Conservation (phyloP, 2,797 vertebrate genomes). For the Gila robusta region DNA sequence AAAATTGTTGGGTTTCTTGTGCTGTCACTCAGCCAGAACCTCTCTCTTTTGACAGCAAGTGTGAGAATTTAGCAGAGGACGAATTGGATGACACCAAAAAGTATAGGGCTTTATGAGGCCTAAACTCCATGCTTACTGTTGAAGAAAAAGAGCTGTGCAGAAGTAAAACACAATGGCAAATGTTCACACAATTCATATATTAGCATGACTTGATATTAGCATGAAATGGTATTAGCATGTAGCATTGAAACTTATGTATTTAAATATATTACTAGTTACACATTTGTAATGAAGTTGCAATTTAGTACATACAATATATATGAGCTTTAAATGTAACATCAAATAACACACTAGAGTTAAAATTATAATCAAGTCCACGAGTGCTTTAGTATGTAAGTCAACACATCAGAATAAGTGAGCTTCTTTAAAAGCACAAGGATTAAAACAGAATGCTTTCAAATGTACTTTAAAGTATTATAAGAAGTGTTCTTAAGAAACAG, state of each 20-base stretch:
- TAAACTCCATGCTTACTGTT: not conserved
- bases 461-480: not conserved
- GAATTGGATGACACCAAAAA: conserved; percentile 26
- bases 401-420: not conserved
- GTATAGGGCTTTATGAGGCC: not conserved
- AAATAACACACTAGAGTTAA: not conserved
- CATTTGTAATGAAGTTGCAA: not conserved
- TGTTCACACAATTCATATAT: not conserved
- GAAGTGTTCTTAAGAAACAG: not conserved
- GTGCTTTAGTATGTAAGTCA: not conserved
- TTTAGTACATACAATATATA: not conserved
- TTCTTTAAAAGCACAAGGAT: not conserved
- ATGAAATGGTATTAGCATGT: not conserved
- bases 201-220: no score
- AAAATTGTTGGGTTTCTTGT: conserved; percentile 46
- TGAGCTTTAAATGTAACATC: not conserved
- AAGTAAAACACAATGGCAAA: not conserved
- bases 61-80: conserved; percentile 20
- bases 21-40: conserved; percentile 27
- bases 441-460: not conserved
- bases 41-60: conserved; percentile 23
- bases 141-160: not conserved
- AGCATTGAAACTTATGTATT: not conserved
- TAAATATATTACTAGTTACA: not conserved
- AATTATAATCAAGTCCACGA: not conserved